Percentiles rank a stretch among this genome's conserved stretches.
Conservation (phyloP, 2,113 vertebrate species). For the Daphoenositta chrysoptera region DNA sequence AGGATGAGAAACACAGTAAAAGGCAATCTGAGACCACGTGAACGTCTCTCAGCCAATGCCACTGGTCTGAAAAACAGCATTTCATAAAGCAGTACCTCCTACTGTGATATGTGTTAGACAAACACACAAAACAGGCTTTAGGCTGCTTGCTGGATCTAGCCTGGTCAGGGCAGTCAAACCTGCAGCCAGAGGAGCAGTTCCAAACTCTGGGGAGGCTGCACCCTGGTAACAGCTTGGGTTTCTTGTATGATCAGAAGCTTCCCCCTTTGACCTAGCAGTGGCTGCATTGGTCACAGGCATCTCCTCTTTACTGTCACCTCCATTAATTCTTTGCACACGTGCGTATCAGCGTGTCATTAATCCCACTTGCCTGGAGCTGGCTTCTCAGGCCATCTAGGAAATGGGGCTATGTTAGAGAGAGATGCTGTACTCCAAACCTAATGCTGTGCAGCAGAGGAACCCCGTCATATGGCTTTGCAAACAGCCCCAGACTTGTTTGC, state of each 20-base stretch:
- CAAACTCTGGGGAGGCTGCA: not conserved
- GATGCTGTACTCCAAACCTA: not conserved
- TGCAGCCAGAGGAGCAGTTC: not conserved
- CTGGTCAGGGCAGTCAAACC: not conserved
- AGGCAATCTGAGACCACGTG: not conserved
- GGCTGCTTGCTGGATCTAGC: not conserved
- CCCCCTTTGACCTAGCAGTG: not conserved
- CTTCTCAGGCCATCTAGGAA: not conserved
- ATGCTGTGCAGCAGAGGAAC: not conserved
- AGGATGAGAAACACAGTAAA: not conserved
- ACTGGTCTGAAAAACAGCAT: not conserved
- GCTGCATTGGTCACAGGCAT: not conserved
- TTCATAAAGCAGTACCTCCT: not conserved
- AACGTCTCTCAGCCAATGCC: not conserved
- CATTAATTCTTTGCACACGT: not conserved
- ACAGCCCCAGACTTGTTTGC: not conserved
- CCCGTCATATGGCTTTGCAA: not conserved
- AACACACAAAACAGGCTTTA: not conserved
- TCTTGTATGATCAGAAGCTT: not conserved
- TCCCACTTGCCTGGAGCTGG: not conserved
- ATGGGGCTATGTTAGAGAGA: not conserved
- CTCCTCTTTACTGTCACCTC: not conserved
- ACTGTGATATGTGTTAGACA: not conserved
- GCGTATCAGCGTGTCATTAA: fast-evolving
- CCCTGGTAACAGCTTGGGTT: not conserved